Evolutionary conservation across 2,797 vertebrate genomes (phyloP), one percentile per base, ranked within the genome.

Genomic region (Sarcoramphus papa): DNA sequence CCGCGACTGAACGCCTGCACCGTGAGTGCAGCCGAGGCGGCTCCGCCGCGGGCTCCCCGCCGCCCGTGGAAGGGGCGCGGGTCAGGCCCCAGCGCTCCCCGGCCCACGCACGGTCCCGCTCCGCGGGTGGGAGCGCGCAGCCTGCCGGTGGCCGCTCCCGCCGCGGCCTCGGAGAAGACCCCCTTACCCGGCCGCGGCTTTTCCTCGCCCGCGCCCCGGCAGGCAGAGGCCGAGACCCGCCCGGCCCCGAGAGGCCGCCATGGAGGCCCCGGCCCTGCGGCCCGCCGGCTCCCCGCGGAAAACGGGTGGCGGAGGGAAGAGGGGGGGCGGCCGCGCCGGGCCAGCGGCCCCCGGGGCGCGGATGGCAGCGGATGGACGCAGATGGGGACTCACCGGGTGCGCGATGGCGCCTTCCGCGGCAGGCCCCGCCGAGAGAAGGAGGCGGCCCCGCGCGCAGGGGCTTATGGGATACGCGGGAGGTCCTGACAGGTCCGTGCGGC

Each of bases 401-500:
- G 31, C 47, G 40, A 74, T 33, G 60, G 18, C 82, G 8, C 20
- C 47, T 3, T 17, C 37, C 40, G 9, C 60, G 3, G 7, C 54
- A 4, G 28, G 60, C 45, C 47, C 57, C 6, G 23, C 65, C 40
- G 75, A 45, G 18, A 80, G 33, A 79, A 10, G n/a, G n/a, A 24
- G 47, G 60, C 2, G 40, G 15, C 0, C 1, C 18, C 24, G 9
- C 23, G 53, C 75, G 82, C 82, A 17, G 30, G 21, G 53, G 14
- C 7, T 67, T n/a, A 40, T 73, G 75, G 89, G 88, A 67, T 4
- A 5, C 21, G 17, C 16, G 59, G 59, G 5, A 3, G 73, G 73
- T 43, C 31, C 88, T 37, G 54, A 0, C 73, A 18, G 65, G 35
- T 2, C 2, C 7, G 15, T 1, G 35, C 54, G 2, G 5, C 6